Evolutionary conservation across 2,797 vertebrate species (phyloP), one percentile per base, ranked within the genome.

Genomic region (Paratrypauchen microcephalus): DNA sequence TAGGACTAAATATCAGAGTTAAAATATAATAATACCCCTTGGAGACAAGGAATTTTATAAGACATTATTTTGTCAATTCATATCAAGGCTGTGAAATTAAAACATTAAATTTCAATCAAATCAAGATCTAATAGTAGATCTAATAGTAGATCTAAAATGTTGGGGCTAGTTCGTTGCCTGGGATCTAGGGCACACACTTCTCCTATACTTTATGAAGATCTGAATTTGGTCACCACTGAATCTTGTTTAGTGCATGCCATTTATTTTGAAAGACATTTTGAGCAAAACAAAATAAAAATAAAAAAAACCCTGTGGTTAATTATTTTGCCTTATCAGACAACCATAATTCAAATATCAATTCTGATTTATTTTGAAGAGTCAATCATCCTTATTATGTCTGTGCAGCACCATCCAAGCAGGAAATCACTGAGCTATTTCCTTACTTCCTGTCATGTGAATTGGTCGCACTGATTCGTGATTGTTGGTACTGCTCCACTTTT

Each of bases 401-500:
- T n/a, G 32, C 2, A 28, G 12, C 0, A 7, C 15, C 36, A 45
- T 24, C 61, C 58, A 39, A 19, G 2, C 11, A 67, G 71, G 68
- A 74, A 73, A 64, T 57, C 39, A 60, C 62, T 9, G 23, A 58
- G 26, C 69, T 65, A 66, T 65, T 66, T 68, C 57, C 69, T 48
- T 65, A 66, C 66, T 66, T 68, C 57, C 69, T 48, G 68, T 75
- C 80, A 74, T 70, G 72, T 45, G 23, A 79, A 85, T 79, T 73
- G 26, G 63, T 56, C 67, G 55, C 77, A 55, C 50, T 5, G 56
- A 48, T 15, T 45, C 23, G 66, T 2, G 30, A 28, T 45, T 65
- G 66, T 48, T 58, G 23, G 60, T 52, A 71, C 66, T 68, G 70
- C 32, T 48, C 66, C 54, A 66, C 71, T 63, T 21, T 26, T 8